Base-by-base conservation (phyloP, 2,113 vertebrate genomes). In the Conger conger region DNA sequence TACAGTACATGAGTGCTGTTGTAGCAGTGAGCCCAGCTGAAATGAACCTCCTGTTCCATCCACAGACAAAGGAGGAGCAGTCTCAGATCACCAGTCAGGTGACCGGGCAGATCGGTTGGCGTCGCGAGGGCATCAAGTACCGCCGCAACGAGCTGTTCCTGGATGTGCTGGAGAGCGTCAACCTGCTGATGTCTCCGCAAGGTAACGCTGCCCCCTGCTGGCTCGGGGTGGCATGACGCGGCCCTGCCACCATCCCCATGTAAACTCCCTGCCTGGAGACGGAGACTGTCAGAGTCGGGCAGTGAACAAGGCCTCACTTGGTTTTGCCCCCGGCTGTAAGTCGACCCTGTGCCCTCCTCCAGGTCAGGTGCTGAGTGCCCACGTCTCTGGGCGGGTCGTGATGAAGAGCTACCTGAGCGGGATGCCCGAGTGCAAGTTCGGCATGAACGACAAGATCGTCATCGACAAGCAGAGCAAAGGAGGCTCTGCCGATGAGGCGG, bases 321-420 rank as follows among this genome's bases (percentile, higher is more conserved):
- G 57, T 63, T 27, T 5, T 23, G 20, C 20, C 3, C 57, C 57
- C 1, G 20, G 57, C 8, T 18, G 18, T 2, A 63, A 73, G 27
- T 13, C n/a, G 27, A 73, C 68, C 27, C 68, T 7, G 30, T 73
- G 35, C 76, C 11, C 18, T 89, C 27, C 89, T 79, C 86, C 92
- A 99, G 98, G 98, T 87, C 98, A 99, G 92, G 98, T 99, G 87
- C 94, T 99, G 89, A 99, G 98, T 0, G 98, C 98, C 54, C 98
- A 99, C 0, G 98, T 99, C 87, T 99, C 98, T 0, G 98, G 98
- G 85, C 96, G 98, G 84, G 98, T 99, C 54, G 98, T 99, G 86
- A 99, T 99, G 98, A 99, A 99, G 96, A 99, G 98, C 93, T 99
- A 99, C 78, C 94, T 99, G 90, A 99, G 98, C 30, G 98, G 98